A percentile compares a stretch with the other conserved stretches of the same genome.
These are phyloP conservation scores for Junonia oenone DNA, from an alignment of 2,888 invertebrate genomes.

Conservation along the genomic window DNA sequence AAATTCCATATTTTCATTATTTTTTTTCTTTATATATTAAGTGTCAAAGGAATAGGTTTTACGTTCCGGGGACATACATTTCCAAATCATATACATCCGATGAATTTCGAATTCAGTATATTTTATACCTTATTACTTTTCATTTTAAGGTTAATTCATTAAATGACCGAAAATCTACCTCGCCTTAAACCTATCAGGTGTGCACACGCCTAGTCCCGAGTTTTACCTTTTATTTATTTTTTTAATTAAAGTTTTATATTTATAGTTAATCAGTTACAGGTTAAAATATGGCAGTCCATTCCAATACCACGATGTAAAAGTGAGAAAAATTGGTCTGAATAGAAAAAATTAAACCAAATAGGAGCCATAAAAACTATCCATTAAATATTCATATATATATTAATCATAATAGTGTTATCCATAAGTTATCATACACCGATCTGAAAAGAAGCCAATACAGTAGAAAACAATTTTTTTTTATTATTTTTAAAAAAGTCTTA, in stretches of 20 bases:
- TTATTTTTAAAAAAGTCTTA: slow-evolving; percentile 63
- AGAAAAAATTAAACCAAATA: slow-evolving; percentile 49
- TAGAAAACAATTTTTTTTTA: slow-evolving; percentile 60
- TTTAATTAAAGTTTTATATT: slow-evolving; percentile 34
- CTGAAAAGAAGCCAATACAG: slow-evolving; percentile 70
- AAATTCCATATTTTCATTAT: slow-evolving; percentile 29
- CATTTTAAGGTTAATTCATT: background rate
- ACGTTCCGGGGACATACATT: slow-evolving; percentile 14
- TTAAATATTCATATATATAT: slow-evolving; percentile 48
- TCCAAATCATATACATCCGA: background rate
- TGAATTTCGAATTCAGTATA: background rate
- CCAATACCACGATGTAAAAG: slow-evolving; percentile 64
- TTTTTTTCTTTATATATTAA: slow-evolving; percentile 27
- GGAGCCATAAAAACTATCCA: slow-evolving; percentile 53
- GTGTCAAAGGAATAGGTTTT: slow-evolving; percentile 26
- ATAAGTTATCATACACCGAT: slow-evolving; percentile 59
- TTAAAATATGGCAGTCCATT: slow-evolving; percentile 74
- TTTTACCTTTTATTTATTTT: slow-evolving; percentile 6
- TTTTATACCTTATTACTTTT: background rate
- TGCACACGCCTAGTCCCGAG: slow-evolving; percentile 19
- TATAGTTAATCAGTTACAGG: slow-evolving; percentile 45
- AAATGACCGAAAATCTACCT: background rate
- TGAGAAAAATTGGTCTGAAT: slow-evolving; percentile 76
- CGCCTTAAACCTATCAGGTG: slow-evolving; percentile 2
- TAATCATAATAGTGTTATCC: slow-evolving; percentile 44